Evolutionary conservation across 2,113 vertebrate genomes (phyloP).

Genomic region (Tinamus guttatus): DNA sequence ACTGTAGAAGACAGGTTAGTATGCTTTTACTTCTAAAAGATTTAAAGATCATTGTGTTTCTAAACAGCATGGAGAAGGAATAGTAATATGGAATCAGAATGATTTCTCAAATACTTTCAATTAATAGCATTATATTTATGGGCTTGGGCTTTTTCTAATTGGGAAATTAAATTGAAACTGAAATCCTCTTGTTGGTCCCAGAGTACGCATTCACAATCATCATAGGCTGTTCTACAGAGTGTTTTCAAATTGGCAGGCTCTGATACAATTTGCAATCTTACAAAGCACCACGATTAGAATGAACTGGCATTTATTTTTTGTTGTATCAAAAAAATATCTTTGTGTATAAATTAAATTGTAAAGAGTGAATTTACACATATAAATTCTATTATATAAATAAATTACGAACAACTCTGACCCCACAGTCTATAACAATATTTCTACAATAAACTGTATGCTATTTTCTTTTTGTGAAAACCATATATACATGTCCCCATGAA

Average conservation of each 20-base stretch:
- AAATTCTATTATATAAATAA: neutral
- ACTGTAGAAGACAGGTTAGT: fast-evolving
- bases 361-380: neutral
- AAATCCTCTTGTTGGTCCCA: neutral
- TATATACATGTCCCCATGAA: neutral
- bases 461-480: neutral
- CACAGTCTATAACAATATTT: neutral
- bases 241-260: neutral
- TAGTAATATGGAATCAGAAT: neutral
- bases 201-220: neutral
- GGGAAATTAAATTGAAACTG: neutral
- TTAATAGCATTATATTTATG: neutral
- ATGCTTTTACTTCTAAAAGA: neutral
- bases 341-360: too few species aligned
- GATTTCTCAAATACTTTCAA: neutral
- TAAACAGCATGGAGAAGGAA: neutral
- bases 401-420: neutral
- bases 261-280: too few species aligned
- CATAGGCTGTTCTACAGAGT: neutral
- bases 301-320: neutral
- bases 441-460: neutral
- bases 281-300: too few species aligned
- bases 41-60: neutral
- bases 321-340: neutral
- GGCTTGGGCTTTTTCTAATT: neutral